These are phyloP conservation scores for Brachionus koreanus DNA, from an alignment of 1,140 invertebrate species.

Conservation along the genomic window DNA sequence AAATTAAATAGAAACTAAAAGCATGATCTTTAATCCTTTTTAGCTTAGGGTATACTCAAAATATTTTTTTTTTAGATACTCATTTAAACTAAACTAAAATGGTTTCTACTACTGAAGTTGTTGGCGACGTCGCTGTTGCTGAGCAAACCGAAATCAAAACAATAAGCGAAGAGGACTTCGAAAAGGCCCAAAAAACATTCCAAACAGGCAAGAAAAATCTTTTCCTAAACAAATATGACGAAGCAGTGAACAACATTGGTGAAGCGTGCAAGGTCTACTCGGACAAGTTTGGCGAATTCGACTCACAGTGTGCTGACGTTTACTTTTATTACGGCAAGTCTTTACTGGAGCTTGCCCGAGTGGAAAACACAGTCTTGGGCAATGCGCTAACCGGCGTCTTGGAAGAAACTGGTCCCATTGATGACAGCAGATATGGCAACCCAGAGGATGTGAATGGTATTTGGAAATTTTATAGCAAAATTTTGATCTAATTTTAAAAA, in stretches of 20 bases:
- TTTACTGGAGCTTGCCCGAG: constrained; percentile 72
- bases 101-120: constrained; percentile 42
- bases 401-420: constrained; percentile 43
- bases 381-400: constrained; percentile 66
- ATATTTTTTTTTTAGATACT: constrained; percentile 4
- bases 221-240: constrained; percentile 39
- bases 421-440: constrained; percentile 43
- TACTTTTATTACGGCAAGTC: constrained; percentile 76
- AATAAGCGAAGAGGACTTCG: constrained; percentile 41
- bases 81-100: constrained; percentile 19
- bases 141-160: not conserved
- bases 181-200: constrained; percentile 43
- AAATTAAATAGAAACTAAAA: not conserved
- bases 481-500: not conserved
- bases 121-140: not conserved
- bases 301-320: constrained; percentile 74
- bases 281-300: constrained; percentile 68
- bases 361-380: constrained; percentile 74
- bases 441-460: constrained; percentile 17
- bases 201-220: constrained; percentile 37
- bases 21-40: not conserved
- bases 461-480: not conserved
- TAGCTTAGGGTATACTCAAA: not conserved
- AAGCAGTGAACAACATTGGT: constrained; percentile 29
- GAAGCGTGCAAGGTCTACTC: constrained; percentile 53